Base-by-base conservation (phyloP, 2,113 vertebrate genomes). In the Pogonocichla stellata region DNA sequence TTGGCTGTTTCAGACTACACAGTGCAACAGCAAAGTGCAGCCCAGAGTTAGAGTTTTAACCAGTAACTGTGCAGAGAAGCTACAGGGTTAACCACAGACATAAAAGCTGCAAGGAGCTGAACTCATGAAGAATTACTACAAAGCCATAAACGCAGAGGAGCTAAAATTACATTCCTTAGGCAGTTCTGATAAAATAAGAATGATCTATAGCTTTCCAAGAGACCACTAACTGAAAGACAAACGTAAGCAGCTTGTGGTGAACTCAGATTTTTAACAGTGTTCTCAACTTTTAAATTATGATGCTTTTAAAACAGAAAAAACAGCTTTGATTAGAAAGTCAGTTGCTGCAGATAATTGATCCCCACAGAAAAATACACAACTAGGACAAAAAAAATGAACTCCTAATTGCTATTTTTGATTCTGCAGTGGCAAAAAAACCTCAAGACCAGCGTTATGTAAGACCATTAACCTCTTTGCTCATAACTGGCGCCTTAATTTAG, bases 401-500 rank as follows among this genome's bases (percentile, higher is more conserved):
- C 89, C 58, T 84, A 79, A 87, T 74, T 75, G 80, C 91, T 93
- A 71, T 93, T 95, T 95, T 93, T 92, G 92, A 89, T 86, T 60
- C 42, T 79, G 74, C 88, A 94, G 74, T 54, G 42, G 50, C 70
- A 90, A 50, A 85, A 50, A 94, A 95, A 65, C 36, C 78, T 96
- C 79, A 88, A 93, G 85, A 86, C 51, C 73, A 93, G 71, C 0
- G 0, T 96, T 96, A 97, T 19, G 33, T 47, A 96, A 95, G 67
- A 94, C 82, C 88, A 90, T 90, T 86, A 95, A 90, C 60, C 82
- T 93, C 92, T 90, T 10, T 80, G 80, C 65, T 94, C 75, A 19
- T 58, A 90, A 74, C 82, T 88, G 88, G 75, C 42, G 45, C 94
- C 88, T 92, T 81, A 84, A 92, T 93, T 95, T 86, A 97, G 93